phyloP scores from a whole-genome alignment of 2,888 invertebrate genomes.

The Drosophila kanekoi region DNA sequence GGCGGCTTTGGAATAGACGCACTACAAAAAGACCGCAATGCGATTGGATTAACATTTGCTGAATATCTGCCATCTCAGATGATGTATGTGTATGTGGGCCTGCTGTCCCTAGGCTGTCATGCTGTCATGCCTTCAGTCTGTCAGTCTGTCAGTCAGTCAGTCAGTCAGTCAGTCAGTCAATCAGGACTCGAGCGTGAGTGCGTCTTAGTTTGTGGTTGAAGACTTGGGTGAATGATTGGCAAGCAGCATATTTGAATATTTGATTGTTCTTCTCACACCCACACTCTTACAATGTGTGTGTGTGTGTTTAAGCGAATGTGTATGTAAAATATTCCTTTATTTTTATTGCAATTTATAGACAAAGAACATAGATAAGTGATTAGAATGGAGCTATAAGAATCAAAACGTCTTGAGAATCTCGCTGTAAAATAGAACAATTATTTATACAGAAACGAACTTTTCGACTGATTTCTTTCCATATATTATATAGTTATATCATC shows the following conservation, averaged over 20 bases:
- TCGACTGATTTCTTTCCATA: too few relatives aligned
- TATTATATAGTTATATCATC: too few relatives aligned
- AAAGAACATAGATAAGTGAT: conserved; percentile 6
- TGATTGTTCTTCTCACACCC: conserved; percentile 50
- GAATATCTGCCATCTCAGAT: conserved; percentile 47
- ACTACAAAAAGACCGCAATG: conserved; percentile 75
- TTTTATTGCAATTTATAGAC: background rate
- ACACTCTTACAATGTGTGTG: background rate
- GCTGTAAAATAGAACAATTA: too few relatives aligned
- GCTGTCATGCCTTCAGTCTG: conserved; percentile 12
- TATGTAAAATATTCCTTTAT: conserved; percentile 1
- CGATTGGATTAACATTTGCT: conserved; percentile 73
- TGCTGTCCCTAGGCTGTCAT: background rate
- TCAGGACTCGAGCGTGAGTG: conserved; percentile 44
- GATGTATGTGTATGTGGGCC: conserved; percentile 7
- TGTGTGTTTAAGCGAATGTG: conserved; percentile 5
- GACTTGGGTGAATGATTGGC: conserved; percentile 61
- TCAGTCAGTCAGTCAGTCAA: conserved; percentile 16
- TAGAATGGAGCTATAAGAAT: background rate
- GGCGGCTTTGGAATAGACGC: conserved; percentile 24
- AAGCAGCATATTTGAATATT: conserved; percentile 70
- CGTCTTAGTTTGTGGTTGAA: conserved; percentile 68
- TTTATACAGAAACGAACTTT: too few relatives aligned
- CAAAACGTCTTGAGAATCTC: background rate
- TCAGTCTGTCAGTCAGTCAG: conserved; percentile 11